Conservation (phyloP, 2,797 vertebrate genomes). For the Melanotaenia trifasciata region DNA sequence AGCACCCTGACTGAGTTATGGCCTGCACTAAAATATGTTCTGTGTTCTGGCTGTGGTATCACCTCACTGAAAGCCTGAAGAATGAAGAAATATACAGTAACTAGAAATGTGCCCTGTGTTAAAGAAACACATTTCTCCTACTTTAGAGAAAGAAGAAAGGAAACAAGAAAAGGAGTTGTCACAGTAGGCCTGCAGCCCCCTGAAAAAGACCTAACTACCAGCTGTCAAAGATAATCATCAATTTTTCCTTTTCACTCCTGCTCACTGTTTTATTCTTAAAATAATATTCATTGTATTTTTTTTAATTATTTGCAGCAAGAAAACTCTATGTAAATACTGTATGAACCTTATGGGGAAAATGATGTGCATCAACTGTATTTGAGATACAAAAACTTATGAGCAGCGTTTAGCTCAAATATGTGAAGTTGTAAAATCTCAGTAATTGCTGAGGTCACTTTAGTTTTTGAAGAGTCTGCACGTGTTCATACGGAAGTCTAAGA, state of each 20-base stretch:
- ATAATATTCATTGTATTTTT: conserved; percentile 9
- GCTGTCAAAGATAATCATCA: conserved; percentile 56
- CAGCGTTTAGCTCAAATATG: conserved; percentile 3
- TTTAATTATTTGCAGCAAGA: conserved; percentile 1
- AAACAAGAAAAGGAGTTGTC: conserved; percentile 25
- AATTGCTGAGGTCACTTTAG: conserved; percentile 4
- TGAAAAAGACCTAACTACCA: conserved; percentile 42
- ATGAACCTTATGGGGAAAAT: not conserved
- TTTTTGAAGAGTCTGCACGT: not conserved
- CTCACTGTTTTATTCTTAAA: not conserved
- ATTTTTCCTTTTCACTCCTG: conserved; percentile 24
- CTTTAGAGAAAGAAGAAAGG: conserved; percentile 25
- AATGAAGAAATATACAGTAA: conserved; percentile 19
- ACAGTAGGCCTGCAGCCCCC: conserved; percentile 22
- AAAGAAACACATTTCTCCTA: not conserved
- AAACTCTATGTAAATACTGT: not conserved
- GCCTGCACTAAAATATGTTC: conserved; percentile 30
- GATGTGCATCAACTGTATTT: not conserved
- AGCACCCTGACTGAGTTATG: conserved; percentile 50
- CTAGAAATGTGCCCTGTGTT: conserved; percentile 3
- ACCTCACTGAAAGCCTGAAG: conserved; percentile 24
- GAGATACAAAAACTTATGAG: not conserved
- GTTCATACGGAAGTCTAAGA: conserved; percentile 14
- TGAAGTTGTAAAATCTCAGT: conserved; percentile 1
- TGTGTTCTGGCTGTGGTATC: conserved; percentile 27